Base-by-base conservation (phyloP, 53 echinoderm and acorn worm genomes). In the Temnopleurus reevesii region DNA sequence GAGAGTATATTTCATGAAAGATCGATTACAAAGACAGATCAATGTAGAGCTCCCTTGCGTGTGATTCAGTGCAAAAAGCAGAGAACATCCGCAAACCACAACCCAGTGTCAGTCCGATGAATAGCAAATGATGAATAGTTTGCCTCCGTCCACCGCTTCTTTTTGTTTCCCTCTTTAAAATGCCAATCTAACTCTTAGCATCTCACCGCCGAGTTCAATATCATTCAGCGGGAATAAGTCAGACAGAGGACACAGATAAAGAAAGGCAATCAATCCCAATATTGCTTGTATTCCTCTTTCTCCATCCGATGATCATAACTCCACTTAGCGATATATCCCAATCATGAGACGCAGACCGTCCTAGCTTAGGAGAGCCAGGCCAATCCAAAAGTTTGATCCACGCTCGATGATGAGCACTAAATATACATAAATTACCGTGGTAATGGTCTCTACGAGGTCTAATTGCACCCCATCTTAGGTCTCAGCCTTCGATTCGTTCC, bases 371-470 rank as follows among this genome's bases (percentile, higher is more conserved):
- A 71, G 41, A 71, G 43, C 71, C 71, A 71, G 71, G 36, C 38
- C 71, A 71, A 71, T 71, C 71, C n/a, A 41, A 71, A 8, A 41
- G 71, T n/a, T 71, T n/a, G 38, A 71, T n/a, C 80, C 47, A 19
- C 51, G 18, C 46, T 24, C 80, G 51, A 80, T 80, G 80, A 46
- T 80, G 80, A 80, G 51, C 31, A 49, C 51, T 80, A 80, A 80
- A 47, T 80, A 80, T 47, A 51, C 80, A 80, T 80, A 51, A 80
- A 80, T 80, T 80, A 80, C 28, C 31, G 26, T 30, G 0, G 51
- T 49, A 49, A 80, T 49, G 28, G 51, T 80, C 51, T 41, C 49
- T 38, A 80, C 47, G 46, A 80, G 31, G 80, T 80, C 80, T 80
- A 80, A 80, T 80, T 80, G 80, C 43, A 53, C 17, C 80, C 29